phyloP scores from a whole-genome alignment of 2,888 invertebrate species.

The Leucophenga montana region DNA sequence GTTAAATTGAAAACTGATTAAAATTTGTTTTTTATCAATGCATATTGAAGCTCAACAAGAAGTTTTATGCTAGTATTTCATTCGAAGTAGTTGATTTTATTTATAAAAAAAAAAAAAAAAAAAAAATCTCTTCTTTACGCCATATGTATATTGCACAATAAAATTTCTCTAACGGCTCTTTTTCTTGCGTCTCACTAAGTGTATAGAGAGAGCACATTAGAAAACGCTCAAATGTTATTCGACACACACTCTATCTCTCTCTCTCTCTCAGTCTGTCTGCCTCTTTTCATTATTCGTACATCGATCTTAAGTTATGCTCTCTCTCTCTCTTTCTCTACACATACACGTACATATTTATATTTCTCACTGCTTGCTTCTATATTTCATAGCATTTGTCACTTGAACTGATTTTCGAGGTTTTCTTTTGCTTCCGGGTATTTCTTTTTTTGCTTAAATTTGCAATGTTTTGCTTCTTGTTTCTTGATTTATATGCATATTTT shows the following conservation, averaged over 20 bases:
- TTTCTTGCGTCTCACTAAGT: neutral
- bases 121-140: neutral
- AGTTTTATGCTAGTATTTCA: no score
- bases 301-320: neutral
- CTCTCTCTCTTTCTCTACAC: neutral
- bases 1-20: no score
- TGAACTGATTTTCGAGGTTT: constrained; percentile 11
- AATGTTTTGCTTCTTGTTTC: constrained; percentile 24
- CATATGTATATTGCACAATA: constrained; percentile 26
- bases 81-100: constrained; percentile 5
- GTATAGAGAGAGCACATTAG: neutral
- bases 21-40: no score
- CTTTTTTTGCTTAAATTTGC: constrained; percentile 34
- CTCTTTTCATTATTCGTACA: no score
- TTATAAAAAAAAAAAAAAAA: neutral
- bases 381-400: neutral
- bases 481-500: constrained; percentile 36
- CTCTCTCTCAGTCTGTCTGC: no score
- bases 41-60: no score
- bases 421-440: neutral
- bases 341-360: constrained; percentile 6
- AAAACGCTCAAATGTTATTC: neutral
- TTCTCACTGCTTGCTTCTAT: constrained; percentile 22
- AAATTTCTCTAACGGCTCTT: constrained; percentile 26
- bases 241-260: neutral